These are phyloP conservation scores for Lagocephalus sceleratus DNA, from an alignment of 2,797 vertebrate genomes.

Conservation along the genomic window DNA sequence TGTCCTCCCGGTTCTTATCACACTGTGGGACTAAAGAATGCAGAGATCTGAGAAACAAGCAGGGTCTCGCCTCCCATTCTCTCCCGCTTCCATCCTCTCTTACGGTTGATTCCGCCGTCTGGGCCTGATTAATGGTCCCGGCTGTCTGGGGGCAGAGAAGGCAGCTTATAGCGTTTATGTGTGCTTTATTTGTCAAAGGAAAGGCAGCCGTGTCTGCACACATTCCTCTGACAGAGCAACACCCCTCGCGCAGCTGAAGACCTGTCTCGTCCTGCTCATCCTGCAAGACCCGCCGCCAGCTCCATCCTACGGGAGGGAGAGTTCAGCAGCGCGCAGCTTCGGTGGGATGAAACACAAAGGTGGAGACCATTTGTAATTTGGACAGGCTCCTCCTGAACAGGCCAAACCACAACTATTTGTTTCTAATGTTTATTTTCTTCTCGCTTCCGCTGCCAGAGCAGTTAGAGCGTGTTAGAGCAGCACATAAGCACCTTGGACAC, in stretches of 20 bases:
- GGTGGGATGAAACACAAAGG: not conserved
- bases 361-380: slow-evolving; percentile 4
- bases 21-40: no score
- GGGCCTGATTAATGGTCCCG: slow-evolving; percentile 7
- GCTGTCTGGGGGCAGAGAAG: slow-evolving; percentile 2
- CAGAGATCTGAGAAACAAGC: no score
- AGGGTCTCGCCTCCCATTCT: no score
- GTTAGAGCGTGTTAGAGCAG: slow-evolving; percentile 37
- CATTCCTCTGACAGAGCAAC: slow-evolving; percentile 1
- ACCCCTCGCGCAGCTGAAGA: no score
- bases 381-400: slow-evolving; percentile 29
- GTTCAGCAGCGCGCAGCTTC: no score
- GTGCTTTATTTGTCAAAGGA: slow-evolving; percentile 7
- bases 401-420: slow-evolving; percentile 36
- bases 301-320: no score
- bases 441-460: slow-evolving; percentile 11
- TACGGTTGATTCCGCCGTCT: no score
- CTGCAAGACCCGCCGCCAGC: not conserved
- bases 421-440: not conserved
- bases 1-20: no score
- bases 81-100: no score
- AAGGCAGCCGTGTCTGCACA: not conserved
- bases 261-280: no score
- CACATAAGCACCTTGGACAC: slow-evolving; percentile 20
- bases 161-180: not conserved